These are phyloP conservation scores for Austrolebias charrua DNA, from an alignment of 2,797 vertebrate genomes.

Conservation along the genomic window DNA sequence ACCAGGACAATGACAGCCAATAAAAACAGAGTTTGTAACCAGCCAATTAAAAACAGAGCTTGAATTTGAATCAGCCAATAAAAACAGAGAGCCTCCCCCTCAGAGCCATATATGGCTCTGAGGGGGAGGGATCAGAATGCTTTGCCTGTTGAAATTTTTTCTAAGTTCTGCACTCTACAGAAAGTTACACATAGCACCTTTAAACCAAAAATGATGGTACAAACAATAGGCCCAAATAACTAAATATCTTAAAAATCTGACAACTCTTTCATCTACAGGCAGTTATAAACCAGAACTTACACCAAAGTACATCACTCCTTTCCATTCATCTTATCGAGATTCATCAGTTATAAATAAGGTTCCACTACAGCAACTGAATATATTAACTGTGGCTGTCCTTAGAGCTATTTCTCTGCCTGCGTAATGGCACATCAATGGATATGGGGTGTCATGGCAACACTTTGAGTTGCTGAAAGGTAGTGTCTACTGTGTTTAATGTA, in stretches of 20 bases:
- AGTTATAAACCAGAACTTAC: constrained; percentile 2
- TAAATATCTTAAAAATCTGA: background rate
- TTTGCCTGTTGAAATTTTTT: too few relatives aligned
- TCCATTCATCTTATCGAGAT: constrained; percentile 10
- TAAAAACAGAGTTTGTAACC: too few relatives aligned
- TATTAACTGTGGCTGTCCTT: constrained; percentile 15
- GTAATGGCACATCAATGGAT: constrained; percentile 14
- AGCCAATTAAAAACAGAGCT: too few relatives aligned
- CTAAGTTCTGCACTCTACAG: too few relatives aligned
- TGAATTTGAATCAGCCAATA: too few relatives aligned
- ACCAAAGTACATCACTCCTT: constrained; percentile 12
- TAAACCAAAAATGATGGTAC: background rate
- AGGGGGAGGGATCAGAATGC: too few relatives aligned
- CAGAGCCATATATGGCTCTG: too few relatives aligned
- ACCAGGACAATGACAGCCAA: too few relatives aligned
- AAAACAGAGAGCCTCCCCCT: too few relatives aligned
- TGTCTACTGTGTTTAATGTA: constrained; percentile 10
- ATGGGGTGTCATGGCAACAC: constrained; percentile 38
- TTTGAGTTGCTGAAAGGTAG: constrained; percentile 9
- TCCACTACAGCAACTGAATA: constrained; percentile 1
- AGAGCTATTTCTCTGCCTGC: constrained; percentile 16
- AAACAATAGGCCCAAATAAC: background rate
- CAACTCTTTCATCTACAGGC: too few relatives aligned
- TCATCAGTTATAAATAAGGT: constrained; percentile 13
- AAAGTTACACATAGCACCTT: too few relatives aligned